Base-by-base conservation (phyloP, 2,888 invertebrate genomes). In the Acrobasis consociella region DNA sequence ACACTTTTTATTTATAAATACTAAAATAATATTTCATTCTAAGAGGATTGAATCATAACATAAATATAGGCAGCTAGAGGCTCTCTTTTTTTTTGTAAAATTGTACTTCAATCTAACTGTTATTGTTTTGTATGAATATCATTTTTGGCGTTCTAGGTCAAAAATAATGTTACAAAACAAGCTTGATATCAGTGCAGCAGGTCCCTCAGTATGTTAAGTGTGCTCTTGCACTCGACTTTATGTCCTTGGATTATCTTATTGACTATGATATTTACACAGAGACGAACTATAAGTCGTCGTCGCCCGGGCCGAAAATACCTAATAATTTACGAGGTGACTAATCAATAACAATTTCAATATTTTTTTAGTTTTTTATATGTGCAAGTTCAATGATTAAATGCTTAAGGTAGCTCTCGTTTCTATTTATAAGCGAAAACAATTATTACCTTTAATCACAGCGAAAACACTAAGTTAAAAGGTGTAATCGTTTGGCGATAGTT, bases 341-440 rank as follows among this genome's bases (percentile, higher is more conserved):
- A 69, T 61, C 37, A 55, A 75, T 71, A 72, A 71, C 72, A 66
- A 70, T 68, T 69, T 49, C 61, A 60, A 65, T 55, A 59, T 55
- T 64, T 68, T 73, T 68, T 62, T 62, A 62, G 64, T 70, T 75
- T 74, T 73, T 70, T 72, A 70, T 64, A 73, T 72, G 79, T 80
- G 82, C 78, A 80, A 77, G 69, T 77, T 74, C 69, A 76, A 75
- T 73, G 72, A 77, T 78, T 84, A 84, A 86, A 86, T 83, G 82
- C 82, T 80, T 74, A 68, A 65, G 64, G 67, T 66, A 72, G 67
- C 70, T 70, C 51, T 70, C 69, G 65, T 69, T 66, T 64, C 67
- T 74, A 73, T 74, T 69, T 74, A 74, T 76, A 77, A 75, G 76
- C 77, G 70, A 77, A 75, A 75, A 73, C 69, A 71, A 69, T 56